A percentile compares a stretch with the other conserved stretches of the same genome.
Evolutionary conservation across 2,113 vertebrate species (phyloP).

Genomic region (Clinocottus analis): DNA sequence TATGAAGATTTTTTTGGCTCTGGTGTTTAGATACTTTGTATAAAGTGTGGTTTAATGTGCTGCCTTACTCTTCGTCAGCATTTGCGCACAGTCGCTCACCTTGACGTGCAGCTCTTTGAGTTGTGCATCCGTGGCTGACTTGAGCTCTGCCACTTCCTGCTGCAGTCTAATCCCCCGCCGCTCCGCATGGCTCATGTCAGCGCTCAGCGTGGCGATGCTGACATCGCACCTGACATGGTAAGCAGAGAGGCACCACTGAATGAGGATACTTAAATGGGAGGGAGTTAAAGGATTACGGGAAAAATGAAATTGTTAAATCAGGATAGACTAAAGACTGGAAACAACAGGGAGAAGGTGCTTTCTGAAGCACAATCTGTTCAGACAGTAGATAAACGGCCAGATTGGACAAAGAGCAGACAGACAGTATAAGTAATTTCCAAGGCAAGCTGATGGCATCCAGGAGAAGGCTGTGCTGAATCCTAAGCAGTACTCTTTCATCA

Average conservation of each 20-base stretch:
- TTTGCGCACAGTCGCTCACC: conserved; percentile 72
- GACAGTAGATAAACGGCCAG: neutral
- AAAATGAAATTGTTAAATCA: conserved; percentile 13
- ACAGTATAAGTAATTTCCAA: conserved; percentile 3
- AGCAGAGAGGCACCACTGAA: conserved; percentile 13
- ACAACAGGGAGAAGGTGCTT: neutral
- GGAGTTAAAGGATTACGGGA: neutral
- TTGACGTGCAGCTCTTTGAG: conserved; percentile 83
- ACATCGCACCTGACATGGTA: conserved; percentile 85
- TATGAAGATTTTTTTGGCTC: neutral
- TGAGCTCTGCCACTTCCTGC: conserved; percentile 78
- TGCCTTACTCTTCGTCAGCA: neutral
- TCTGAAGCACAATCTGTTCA: neutral
- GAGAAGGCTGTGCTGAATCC: conserved; percentile 10
- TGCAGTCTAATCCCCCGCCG: conserved; percentile 74
- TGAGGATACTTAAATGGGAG: neutral
- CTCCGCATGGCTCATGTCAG: conserved; percentile 76
- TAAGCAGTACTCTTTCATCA: neutral
- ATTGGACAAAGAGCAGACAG: neutral
- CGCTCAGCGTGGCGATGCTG: conserved; percentile 84
- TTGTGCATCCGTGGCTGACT: conserved; percentile 69
- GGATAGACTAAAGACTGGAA: conserved; percentile 1
- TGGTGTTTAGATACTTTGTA: neutral
- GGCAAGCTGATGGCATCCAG: neutral
- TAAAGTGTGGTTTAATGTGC: neutral